A percentile compares a stretch with the other conserved stretches of the same genome.
phyloP scores from a whole-genome alignment of 1,140 invertebrate genomes.

The Trichonephila inaurata region DNA sequence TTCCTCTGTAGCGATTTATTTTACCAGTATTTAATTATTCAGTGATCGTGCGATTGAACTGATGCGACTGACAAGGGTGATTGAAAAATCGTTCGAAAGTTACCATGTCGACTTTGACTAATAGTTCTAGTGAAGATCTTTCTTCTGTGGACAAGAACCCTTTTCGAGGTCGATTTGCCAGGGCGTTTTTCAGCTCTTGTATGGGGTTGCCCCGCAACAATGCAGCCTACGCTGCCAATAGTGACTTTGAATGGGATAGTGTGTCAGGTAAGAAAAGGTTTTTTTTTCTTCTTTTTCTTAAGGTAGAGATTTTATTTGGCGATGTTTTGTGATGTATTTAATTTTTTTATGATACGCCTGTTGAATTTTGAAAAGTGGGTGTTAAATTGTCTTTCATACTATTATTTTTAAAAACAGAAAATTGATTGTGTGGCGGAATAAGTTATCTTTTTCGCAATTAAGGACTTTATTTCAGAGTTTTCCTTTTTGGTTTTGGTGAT shows the following conservation, averaged over 20 bases:
- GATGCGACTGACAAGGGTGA: constrained; percentile 15
- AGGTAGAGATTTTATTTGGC: background rate
- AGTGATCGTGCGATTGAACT: background rate
- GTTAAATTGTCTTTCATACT: no score
- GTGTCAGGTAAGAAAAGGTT: constrained; percentile 60
- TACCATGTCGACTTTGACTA: constrained; percentile 43
- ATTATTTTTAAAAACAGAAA: no score
- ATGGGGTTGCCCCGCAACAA: constrained; percentile 64
- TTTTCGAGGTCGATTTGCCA: constrained; percentile 66
- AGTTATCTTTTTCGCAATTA: no score
- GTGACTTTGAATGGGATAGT: constrained; percentile 73
- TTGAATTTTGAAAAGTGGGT: no score
- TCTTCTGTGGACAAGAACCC: constrained; percentile 49
- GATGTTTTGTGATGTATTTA: background rate
- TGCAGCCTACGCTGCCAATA: constrained; percentile 41
- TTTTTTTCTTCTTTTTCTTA: background rate
- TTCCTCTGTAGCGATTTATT: background rate
- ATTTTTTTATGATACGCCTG: no score
- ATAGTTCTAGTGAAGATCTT: constrained; percentile 62
- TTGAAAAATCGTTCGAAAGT: background rate
- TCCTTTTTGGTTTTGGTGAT: no score
- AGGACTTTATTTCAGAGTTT: no score
- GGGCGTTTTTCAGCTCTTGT: constrained; percentile 73
- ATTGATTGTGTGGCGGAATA: no score
- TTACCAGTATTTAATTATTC: background rate